phyloP scores from a whole-genome alignment of 2,113 vertebrate genomes.

The Noctilio leporinus region DNA sequence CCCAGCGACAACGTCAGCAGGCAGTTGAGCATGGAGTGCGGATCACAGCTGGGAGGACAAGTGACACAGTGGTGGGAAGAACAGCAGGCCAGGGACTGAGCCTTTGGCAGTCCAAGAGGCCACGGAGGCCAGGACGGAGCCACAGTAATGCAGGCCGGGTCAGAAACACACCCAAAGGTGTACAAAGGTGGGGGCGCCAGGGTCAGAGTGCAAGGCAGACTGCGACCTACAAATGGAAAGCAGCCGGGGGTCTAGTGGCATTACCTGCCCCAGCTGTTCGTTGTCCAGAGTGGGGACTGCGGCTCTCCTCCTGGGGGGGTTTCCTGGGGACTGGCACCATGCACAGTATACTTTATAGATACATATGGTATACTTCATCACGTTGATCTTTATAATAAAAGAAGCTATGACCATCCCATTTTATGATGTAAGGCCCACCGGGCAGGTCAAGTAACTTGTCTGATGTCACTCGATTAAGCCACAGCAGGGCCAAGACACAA shows the following conservation, averaged over 20 bases:
- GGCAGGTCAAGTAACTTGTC: neutral
- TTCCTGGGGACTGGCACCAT: neutral
- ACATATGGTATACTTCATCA: neutral
- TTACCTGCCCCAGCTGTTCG: rapidly evolving
- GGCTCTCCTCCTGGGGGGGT: neutral
- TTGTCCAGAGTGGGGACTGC: neutral
- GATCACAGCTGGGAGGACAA: neutral
- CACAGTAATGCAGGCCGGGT: rapidly evolving
- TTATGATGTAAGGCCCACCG: neutral
- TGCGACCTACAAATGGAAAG: rapidly evolving
- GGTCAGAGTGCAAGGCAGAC: neutral
- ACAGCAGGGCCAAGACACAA: neutral
- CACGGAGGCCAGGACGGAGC: neutral
- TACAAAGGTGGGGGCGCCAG: neutral
- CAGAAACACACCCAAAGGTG: neutral
- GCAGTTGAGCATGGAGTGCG: rapidly evolving
- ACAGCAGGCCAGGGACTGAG: neutral
- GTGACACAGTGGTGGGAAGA: neutral
- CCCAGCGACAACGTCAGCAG: neutral
- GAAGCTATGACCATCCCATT: neutral
- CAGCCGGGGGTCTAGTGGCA: neutral
- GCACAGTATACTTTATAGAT: no score
- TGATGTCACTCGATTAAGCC: neutral
- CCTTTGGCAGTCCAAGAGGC: neutral
- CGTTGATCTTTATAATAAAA: neutral